A percentile compares a stretch with the other conserved stretches of the same genome.
Conservation (phyloP, 2,797 vertebrate genomes). For the Silurus aristotelis region DNA sequence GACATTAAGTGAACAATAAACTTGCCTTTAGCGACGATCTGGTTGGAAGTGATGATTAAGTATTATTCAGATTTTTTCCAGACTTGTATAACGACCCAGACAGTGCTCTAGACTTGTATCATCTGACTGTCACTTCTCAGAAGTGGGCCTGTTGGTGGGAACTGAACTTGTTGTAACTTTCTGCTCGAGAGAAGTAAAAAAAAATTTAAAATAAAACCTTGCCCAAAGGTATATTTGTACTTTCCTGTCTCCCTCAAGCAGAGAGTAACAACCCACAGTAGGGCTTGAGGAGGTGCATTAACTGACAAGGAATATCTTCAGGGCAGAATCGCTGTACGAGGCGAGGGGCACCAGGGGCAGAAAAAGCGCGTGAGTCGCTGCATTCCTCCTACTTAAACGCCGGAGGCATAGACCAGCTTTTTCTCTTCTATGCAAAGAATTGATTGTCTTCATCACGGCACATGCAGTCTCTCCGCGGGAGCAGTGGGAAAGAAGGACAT, state of each 20-base stretch:
- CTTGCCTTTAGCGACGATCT: neutral
- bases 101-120: constrained; percentile 52
- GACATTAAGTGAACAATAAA: neutral
- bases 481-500: constrained; percentile 57
- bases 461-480: constrained; percentile 63
- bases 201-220: neutral
- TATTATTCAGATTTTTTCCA: constrained; percentile 43
- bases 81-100: constrained; percentile 53
- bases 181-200: neutral
- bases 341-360: constrained; percentile 33
- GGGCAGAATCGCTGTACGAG: constrained; percentile 28
- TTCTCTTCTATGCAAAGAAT: constrained; percentile 63
- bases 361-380: constrained; percentile 18
- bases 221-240: constrained; percentile 28
- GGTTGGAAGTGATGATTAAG: constrained; percentile 21
- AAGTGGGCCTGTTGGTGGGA: constrained; percentile 46
- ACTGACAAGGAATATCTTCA: constrained; percentile 38
- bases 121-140: constrained; percentile 50
- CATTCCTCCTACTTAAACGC: constrained; percentile 37
- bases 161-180: constrained; percentile 36
- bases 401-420: constrained; percentile 20
- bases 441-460: constrained; percentile 73
- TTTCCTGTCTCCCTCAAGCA: constrained; percentile 31
- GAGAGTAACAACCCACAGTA: constrained; percentile 27
- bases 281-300: constrained; percentile 34